Conservation (phyloP, 2,888 invertebrate genomes). For the Tineola bisselliella region DNA sequence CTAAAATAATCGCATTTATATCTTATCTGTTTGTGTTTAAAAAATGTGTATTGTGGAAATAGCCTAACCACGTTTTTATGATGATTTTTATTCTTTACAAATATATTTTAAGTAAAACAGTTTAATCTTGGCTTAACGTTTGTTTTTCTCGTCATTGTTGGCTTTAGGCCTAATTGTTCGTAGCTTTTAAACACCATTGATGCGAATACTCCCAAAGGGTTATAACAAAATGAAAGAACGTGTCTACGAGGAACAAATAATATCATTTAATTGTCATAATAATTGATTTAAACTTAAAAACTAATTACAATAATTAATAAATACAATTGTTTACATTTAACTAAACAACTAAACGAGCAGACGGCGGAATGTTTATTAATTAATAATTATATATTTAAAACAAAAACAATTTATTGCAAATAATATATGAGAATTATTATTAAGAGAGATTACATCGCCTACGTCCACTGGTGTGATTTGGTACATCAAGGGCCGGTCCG, state of each 20-base stretch:
- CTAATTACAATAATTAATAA: constrained; percentile 2
- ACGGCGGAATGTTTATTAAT: background rate
- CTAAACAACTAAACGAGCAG: background rate
- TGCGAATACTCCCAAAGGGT: background rate
- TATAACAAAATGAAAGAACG: constrained; percentile 30
- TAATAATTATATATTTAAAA: background rate
- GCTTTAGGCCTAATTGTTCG: background rate
- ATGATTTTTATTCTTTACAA: too few relatives aligned
- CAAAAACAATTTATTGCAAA: background rate
- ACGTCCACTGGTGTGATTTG: background rate
- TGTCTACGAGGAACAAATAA: constrained; percentile 39
- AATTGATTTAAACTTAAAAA: constrained; percentile 30
- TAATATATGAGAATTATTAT: background rate
- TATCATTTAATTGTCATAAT: constrained; percentile 43
- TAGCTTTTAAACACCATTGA: too few relatives aligned
- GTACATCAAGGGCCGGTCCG: background rate
- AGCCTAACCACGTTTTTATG: too few relatives aligned
- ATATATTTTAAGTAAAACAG: too few relatives aligned
- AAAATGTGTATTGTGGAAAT: too few relatives aligned
- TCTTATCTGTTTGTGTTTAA: too few relatives aligned
- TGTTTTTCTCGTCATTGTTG: background rate
- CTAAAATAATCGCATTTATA: too few relatives aligned
- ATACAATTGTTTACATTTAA: background rate
- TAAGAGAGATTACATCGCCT: background rate
- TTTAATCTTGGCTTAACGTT: too few relatives aligned